These are phyloP conservation scores for Platyura marginata DNA, from an alignment of 1,140 invertebrate genomes.

Conservation along the genomic window DNA sequence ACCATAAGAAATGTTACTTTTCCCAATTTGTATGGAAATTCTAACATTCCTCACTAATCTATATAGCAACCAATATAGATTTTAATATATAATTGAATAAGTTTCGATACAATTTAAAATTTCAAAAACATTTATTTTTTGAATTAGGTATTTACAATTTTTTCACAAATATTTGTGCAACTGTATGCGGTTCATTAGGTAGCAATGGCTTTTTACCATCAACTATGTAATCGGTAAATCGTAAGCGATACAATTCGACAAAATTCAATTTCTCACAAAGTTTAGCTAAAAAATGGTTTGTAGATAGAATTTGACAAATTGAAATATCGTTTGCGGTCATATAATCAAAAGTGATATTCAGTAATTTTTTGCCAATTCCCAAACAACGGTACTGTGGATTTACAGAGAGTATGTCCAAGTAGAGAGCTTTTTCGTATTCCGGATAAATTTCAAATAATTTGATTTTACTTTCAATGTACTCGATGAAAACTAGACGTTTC, in stretches of 20 bases:
- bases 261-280: slow-evolving; percentile 46
- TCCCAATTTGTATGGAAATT: too few species aligned
- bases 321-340: slow-evolving; percentile 16
- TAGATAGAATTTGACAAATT: slow-evolving; percentile 33
- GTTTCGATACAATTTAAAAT: too few species aligned
- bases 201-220: slow-evolving; percentile 34
- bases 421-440: slow-evolving; percentile 30
- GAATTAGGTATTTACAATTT: too few species aligned
- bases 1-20: too few species aligned
- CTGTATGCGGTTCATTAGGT: slow-evolving; percentile 33
- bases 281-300: slow-evolving; percentile 48
- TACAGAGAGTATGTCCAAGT: slow-evolving; percentile 41
- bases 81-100: too few species aligned
- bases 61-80: too few species aligned
- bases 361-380: slow-evolving; percentile 38
- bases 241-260: slow-evolving; percentile 36
- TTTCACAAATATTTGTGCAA: slow-evolving; percentile 29
- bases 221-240: slow-evolving; percentile 41
- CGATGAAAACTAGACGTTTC: slow-evolving; percentile 36
- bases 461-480: slow-evolving; percentile 29
- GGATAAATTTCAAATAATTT: slow-evolving; percentile 32
- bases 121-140: too few species aligned
- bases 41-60: too few species aligned
- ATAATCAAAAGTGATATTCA: slow-evolving; percentile 31
- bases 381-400: slow-evolving; percentile 37